These are phyloP conservation scores for Mus minutoides DNA, from an alignment of 2,797 vertebrate species.

Conservation along the genomic window DNA sequence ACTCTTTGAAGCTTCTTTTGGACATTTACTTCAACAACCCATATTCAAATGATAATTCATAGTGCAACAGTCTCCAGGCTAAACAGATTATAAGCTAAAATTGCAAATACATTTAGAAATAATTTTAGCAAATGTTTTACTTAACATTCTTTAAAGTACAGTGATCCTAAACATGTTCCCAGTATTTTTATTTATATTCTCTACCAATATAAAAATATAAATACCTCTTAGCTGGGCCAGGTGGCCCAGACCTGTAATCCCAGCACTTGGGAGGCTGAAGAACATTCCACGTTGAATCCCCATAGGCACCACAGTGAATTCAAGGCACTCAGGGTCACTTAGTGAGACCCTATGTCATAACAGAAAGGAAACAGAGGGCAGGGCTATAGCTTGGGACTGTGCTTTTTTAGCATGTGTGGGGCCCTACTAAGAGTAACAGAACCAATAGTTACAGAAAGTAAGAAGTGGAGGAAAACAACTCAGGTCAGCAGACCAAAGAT, in stretches of 20 bases:
- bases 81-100: not conserved
- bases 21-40: not conserved
- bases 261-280: not conserved
- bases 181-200: not conserved
- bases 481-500: not conserved
- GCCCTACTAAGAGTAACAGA: too few relatives aligned
- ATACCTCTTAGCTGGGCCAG: not conserved
- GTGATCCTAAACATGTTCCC: not conserved
- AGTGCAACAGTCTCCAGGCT: not conserved
- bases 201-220: not conserved
- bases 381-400: not conserved
- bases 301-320: not conserved
- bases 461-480: not conserved
- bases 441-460: not conserved
- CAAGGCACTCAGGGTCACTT: too few relatives aligned
- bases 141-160: not conserved
- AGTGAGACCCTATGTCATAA: not conserved
- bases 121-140: not conserved
- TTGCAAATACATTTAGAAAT: not conserved
- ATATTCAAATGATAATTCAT: not conserved
- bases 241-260: not conserved
- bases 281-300: not conserved
- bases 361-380: not conserved
- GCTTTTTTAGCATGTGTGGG: not conserved
- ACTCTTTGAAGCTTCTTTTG: not conserved